Percentiles rank a stretch among this genome's conserved stretches.
phyloP scores from a whole-genome alignment of 2,888 invertebrate genomes.

The Pandemis heparana region DNA sequence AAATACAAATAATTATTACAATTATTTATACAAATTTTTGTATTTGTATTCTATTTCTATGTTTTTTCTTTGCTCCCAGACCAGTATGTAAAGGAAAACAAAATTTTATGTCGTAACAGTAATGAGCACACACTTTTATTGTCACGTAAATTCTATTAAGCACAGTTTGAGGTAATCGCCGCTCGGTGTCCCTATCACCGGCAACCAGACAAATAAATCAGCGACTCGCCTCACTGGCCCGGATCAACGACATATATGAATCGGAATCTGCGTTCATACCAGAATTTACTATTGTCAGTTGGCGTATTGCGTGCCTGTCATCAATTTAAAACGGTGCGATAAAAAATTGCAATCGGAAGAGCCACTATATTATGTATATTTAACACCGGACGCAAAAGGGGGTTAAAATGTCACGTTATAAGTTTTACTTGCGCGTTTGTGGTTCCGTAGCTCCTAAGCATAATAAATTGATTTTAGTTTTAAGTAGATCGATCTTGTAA shows the following conservation, averaged over 20 bases:
- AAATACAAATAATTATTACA: too few relatives aligned
- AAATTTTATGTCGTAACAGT: too few relatives aligned
- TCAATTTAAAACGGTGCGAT: not conserved
- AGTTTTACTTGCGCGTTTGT: too few relatives aligned
- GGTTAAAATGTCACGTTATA: not conserved
- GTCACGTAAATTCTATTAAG: slow-evolving; percentile 2
- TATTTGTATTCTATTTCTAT: too few relatives aligned
- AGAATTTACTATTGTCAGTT: not conserved
- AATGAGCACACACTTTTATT: not conserved
- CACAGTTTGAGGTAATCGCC: slow-evolving; percentile 13
- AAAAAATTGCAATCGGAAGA: not conserved
- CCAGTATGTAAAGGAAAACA: too few relatives aligned
- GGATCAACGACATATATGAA: slow-evolving; percentile 26
- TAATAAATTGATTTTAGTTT: too few relatives aligned
- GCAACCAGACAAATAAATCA: slow-evolving; percentile 30
- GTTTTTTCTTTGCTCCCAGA: too few relatives aligned
- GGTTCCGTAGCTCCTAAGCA: too few relatives aligned
- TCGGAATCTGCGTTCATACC: slow-evolving; percentile 7
- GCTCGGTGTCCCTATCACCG: slow-evolving; percentile 10
- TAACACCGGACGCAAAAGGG: not conserved
- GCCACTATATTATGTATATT: not conserved
- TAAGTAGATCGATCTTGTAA: too few relatives aligned
- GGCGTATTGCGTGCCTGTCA: not conserved
- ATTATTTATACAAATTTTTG: too few relatives aligned
- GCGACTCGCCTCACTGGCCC: slow-evolving; percentile 13